Base-by-base conservation (phyloP, 2,113 vertebrate species). In the Otus sunia region DNA sequence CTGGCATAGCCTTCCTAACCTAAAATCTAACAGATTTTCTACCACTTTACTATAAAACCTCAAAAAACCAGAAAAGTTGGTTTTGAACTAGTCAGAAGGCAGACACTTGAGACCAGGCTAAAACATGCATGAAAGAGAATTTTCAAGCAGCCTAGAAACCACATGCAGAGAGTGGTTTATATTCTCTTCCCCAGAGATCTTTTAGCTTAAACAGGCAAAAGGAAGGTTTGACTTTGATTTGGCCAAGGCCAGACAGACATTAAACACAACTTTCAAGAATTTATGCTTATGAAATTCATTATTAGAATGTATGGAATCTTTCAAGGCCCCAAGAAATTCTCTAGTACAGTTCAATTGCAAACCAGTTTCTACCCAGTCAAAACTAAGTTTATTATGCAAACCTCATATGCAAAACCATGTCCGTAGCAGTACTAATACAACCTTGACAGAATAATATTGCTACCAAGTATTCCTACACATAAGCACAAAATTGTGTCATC, bases 101-200 rank as follows among this genome's bases (percentile, higher is more conserved):
- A 87, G 58, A 68, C 66, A 30, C 80, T 79, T 72, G 86, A 83
- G 58, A 94, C 6, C 5, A 90, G 67, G 30, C 15, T 91, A 91
- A 94, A 95, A 84, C 17, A 73, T 89, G 25, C 37, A 81, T 89
- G 63, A 94, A 84, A 89, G 22, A 59, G 63, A 94, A 76, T 95
- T 94, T 95, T 84, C 50, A 94, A 94, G 26, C 55, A 94, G 63
- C 41, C 74, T 69, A 39, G 68, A 91, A 94, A 83, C 34, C 69
- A 43, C 64, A 73, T 27, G 11, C 25, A 50, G 45, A 68, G 18
- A 67, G 37, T 45, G 11, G 75, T 85, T 91, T 92, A 45, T 55
- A 56, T 21, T 78, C 56, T 59, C 29, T 68, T 91, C 93, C 80
- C 89, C 36, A 82, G 73, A 94, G 87, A 91, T 68, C 56, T 85